Percentiles rank a stretch among this genome's conserved stretches.
Conservation (phyloP, 2,888 invertebrate species). For the Eilema depressum region DNA sequence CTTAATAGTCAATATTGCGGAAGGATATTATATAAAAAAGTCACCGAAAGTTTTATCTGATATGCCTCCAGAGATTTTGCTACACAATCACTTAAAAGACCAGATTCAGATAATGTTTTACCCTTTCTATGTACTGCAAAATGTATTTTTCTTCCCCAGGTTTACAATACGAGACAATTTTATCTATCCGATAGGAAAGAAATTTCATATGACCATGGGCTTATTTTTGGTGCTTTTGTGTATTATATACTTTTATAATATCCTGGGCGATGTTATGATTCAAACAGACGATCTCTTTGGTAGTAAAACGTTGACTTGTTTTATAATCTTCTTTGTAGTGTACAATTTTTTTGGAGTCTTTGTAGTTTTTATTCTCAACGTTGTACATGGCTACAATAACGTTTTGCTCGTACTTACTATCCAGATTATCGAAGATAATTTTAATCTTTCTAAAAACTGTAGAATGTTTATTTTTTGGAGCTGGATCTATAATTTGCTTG, state of each 20-base stretch:
- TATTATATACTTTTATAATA: not conserved
- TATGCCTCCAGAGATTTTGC: constrained; percentile 5
- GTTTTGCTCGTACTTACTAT: not conserved
- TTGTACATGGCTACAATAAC: not conserved
- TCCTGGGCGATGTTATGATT: not conserved
- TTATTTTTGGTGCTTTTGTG: constrained; percentile 3
- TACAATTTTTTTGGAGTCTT: not conserved
- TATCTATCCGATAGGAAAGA: constrained; percentile 22
- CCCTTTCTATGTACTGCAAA: constrained; percentile 27
- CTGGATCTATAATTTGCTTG: not conserved
- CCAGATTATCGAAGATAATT: not conserved
- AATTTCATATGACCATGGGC: not conserved
- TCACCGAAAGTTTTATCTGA: constrained; percentile 16
- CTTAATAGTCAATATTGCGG: too few relatives aligned
- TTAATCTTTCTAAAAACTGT: not conserved
- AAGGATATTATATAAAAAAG: not conserved
- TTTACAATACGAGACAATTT: constrained; percentile 28
- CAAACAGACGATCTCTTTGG: not conserved
- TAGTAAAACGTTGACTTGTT: not conserved
- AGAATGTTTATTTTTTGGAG: not conserved
- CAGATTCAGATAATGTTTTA: constrained; percentile 22
- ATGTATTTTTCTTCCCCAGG: constrained; percentile 28
- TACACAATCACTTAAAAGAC: constrained; percentile 27
- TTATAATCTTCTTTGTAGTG: not conserved
- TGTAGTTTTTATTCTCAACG: not conserved